Evolutionary conservation across 2,797 vertebrate genomes (phyloP), one percentile per base, ranked within the genome.

Genomic region (Etheostoma nigrum): DNA sequence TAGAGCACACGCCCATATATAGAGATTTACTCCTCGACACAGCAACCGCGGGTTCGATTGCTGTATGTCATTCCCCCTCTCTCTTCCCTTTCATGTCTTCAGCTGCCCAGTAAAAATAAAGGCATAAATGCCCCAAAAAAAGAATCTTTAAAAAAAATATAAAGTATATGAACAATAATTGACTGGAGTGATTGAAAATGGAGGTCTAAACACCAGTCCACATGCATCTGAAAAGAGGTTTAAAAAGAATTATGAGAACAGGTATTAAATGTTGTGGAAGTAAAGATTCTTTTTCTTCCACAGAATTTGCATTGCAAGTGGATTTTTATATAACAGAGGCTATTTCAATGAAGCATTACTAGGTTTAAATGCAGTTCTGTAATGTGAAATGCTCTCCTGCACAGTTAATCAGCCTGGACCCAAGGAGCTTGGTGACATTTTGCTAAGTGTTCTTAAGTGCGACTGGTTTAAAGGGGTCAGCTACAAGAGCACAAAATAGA

Each of bases 401-500:
- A 68, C 67, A 74, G 66, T 58, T 77, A 80, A 88, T 67, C 67
- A 63, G 63, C 71, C 42, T 23, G 21, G 75, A 78, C 77, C 71
- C 52, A 44, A 74, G 25, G 55, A 62, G 64, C 64, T 65, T 4
- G 7, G 53, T 87, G 81, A 83, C 81, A 90, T 89, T 88, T 89
- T 72, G 27, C 49, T 67, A 80, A 87, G 77, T 88, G 65, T 75
- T 84, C 76, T 71, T 83, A 75, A 79, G 59, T 85, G 78, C 21
- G 10, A n/a, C 53, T 66, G 58, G 74, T 81, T 83, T 76, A 60
- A 81, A 82, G 47, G 63, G 68, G 81, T 87, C 73, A 61, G 63
- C 68, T 40, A 49, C 40, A 55, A n/a, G 68, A 53, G 54, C 47
- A 76, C 27, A 27, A 25, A 62, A 65, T 45, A 19, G 36, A 76